Percentiles rank a stretch among this genome's conserved stretches.
Conservation (phyloP, 2,797 vertebrate genomes). For the Sparidentex hasta region DNA sequence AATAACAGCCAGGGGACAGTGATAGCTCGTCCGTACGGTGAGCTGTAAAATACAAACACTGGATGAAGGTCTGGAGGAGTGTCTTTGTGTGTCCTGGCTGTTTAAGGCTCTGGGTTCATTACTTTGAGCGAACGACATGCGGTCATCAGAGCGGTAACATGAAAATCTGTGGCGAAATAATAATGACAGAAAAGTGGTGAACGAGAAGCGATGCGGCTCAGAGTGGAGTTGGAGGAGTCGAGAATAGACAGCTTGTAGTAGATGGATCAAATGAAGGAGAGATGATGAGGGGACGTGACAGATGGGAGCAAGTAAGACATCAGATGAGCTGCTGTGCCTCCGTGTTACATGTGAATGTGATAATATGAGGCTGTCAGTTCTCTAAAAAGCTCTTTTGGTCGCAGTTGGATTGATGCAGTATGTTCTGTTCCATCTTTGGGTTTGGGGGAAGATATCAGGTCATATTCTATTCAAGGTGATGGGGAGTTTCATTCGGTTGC, state of each 20-base stretch:
- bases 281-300: neutral
- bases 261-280: neutral
- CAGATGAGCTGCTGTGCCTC: neutral
- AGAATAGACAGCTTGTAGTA: neutral
- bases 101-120: neutral
- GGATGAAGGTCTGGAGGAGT: neutral
- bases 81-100: neutral
- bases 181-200: constrained; percentile 3
- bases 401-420: neutral
- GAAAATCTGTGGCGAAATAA: neutral
- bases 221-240: neutral
- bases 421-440: too few species aligned
- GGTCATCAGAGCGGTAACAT: neutral
- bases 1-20: constrained; percentile 10
- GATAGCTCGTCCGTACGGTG: neutral
- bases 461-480: too few species aligned
- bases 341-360: neutral
- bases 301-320: neutral
- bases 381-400: neutral
- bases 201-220: neutral
- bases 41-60: neutral
- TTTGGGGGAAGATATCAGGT: too few species aligned
- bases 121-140: constrained; percentile 3
- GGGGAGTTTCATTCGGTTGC: too few species aligned
- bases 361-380: neutral